Conservation (phyloP, 2,113 vertebrate genomes). For the Grallaria varia region DNA sequence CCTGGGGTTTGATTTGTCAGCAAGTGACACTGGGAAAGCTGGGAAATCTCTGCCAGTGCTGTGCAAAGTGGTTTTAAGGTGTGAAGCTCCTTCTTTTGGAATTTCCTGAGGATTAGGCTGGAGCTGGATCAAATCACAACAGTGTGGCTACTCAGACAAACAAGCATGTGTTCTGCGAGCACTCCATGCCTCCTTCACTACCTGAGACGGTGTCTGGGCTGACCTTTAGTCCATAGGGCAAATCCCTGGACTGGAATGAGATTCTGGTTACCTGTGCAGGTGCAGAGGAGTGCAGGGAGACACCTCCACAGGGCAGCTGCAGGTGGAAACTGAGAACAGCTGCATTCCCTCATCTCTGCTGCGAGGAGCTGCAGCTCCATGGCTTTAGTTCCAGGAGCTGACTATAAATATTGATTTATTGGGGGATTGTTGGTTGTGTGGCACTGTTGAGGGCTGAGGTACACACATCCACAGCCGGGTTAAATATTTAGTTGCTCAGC, state of each 20-base stretch:
- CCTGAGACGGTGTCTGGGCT: not conserved
- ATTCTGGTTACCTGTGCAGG: slow-evolving; percentile 25
- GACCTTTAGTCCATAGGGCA: slow-evolving; percentile 46
- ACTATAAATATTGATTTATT: not conserved
- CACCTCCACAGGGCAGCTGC: not conserved
- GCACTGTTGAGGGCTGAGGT: not conserved
- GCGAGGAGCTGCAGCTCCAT: not conserved
- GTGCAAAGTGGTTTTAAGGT: not conserved
- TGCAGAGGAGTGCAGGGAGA: not conserved
- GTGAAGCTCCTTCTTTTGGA: not conserved
- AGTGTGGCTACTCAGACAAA: not conserved
- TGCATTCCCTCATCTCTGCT: not conserved
- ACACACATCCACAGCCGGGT: not conserved
- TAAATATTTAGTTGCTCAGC: not conserved
- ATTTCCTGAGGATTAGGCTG: not conserved
- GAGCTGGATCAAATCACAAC: not conserved
- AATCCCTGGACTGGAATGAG: slow-evolving; percentile 18
- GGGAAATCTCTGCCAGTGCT: not conserved
- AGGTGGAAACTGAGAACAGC: not conserved
- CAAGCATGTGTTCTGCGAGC: not conserved
- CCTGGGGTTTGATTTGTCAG: not conserved
- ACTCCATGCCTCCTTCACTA: not conserved
- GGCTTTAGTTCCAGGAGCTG: not conserved
- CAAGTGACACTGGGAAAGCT: not conserved
- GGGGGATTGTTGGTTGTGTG: not conserved